A percentile compares a stretch with the other conserved stretches of the same genome.
These are phyloP conservation scores for Thryonomys swinderianus DNA, from an alignment of 2,113 vertebrate species.

Conservation along the genomic window DNA sequence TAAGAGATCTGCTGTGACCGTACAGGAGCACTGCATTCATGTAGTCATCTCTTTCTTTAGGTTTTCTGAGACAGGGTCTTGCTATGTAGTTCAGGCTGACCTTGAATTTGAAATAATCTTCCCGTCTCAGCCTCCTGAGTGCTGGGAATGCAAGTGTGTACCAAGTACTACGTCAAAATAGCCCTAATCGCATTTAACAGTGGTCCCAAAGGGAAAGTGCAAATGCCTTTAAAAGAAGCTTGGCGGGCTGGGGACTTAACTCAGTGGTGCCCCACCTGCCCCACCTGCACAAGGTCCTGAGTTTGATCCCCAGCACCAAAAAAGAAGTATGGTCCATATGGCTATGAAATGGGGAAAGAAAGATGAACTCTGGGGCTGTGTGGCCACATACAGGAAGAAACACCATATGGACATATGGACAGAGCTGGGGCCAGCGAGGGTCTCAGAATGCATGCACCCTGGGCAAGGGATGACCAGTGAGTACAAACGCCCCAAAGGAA, in stretches of 20 bases:
- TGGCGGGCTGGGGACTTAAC: no score
- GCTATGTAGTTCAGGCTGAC: neutral
- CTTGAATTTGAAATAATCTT: neutral
- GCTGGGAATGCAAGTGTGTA: neutral
- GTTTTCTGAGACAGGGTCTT: neutral
- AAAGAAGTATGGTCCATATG: no score
- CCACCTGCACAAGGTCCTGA: no score
- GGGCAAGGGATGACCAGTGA: neutral
- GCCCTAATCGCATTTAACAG: neutral
- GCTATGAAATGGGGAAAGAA: neutral
- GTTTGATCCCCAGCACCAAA: no score
- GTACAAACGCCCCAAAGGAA: neutral
- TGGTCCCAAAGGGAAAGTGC: neutral
- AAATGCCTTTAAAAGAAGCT: neutral
- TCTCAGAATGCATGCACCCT: neutral
- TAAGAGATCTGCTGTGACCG: neutral
- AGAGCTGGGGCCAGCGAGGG: neutral
- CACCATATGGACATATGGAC: neutral
- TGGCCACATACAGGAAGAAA: neutral
- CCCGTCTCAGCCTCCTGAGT: neutral
- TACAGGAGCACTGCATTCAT: rapidly evolving
- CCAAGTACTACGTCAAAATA: neutral
- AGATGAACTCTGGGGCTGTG: no score
- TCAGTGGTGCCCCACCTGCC: no score
- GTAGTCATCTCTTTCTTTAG: neutral